Evolutionary conservation across 2,797 vertebrate genomes (phyloP).

Genomic region (Hylomyscus alleni): DNA sequence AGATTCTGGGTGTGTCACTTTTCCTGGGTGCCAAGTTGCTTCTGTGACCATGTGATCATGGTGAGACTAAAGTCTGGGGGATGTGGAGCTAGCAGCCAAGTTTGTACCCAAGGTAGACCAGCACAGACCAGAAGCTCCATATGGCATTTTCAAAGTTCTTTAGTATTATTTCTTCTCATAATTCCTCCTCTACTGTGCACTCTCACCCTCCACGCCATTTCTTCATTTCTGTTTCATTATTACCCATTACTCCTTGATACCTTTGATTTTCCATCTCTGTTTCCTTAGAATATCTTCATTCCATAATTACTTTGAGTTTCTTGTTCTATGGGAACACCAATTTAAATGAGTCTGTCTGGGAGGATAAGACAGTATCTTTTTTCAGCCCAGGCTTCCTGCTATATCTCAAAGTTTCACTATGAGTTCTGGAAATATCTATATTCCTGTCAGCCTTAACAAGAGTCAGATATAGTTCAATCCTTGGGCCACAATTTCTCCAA

Average conservation of each 20-base stretch:
- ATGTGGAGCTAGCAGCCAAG: too few relatives aligned
- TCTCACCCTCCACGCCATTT: too few relatives aligned
- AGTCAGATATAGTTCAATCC: background rate
- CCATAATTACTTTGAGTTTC: background rate
- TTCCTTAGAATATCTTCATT: background rate
- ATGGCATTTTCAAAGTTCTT: too few relatives aligned
- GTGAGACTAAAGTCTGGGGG: too few relatives aligned
- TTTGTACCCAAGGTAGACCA: too few relatives aligned
- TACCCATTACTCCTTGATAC: background rate
- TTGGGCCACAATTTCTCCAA: background rate
- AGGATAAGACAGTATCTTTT: background rate
- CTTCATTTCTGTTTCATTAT: too few relatives aligned
- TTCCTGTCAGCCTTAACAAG: background rate
- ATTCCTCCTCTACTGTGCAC: too few relatives aligned
- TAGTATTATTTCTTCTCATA: too few relatives aligned
- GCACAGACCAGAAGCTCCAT: too few relatives aligned
- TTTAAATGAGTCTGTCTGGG: background rate
- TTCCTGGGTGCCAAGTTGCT: too few relatives aligned
- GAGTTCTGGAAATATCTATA: background rate
- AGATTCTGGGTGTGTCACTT: too few relatives aligned
- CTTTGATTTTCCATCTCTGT: rapidly evolving
- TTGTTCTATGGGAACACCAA: background rate
- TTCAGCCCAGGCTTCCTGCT: background rate
- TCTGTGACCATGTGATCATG: too few relatives aligned
- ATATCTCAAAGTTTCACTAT: background rate